phyloP scores from a whole-genome alignment of 2,797 vertebrate genomes.

The Capromys pilorides region DNA sequence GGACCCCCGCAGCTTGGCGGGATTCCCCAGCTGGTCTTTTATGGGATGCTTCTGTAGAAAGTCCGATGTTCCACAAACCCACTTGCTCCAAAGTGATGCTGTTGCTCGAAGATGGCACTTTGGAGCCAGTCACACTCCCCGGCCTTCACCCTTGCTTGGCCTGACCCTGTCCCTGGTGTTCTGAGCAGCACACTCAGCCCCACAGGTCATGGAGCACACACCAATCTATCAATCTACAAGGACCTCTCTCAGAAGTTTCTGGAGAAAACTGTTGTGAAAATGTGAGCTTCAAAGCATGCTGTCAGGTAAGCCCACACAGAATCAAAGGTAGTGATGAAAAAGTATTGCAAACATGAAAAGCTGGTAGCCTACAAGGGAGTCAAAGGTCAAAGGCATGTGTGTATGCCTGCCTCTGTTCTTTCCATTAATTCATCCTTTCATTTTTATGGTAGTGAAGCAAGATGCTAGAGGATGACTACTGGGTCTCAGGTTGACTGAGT shows the following conservation, averaged over 20 bases:
- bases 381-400: slow-evolving; percentile 35
- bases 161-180: neutral
- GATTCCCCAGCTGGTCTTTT: neutral
- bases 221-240: neutral
- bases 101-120: neutral
- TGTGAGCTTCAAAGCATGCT: neutral
- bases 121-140: neutral
- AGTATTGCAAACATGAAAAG: slow-evolving; percentile 11
- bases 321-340: neutral
- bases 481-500: slow-evolving; percentile 2
- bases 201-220: neutral
- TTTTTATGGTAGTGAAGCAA: slow-evolving; percentile 37
- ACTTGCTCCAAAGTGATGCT: slow-evolving; percentile 1
- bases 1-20: neutral
- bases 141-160: neutral
- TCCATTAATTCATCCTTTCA: slow-evolving; percentile 36
- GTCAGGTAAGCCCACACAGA: neutral
- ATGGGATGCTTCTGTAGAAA: neutral
- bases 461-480: neutral
- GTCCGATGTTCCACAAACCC: neutral
- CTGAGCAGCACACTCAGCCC: neutral
- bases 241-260: slow-evolving; percentile 55
- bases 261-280: slow-evolving; percentile 32
- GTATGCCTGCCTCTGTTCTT: slow-evolving; percentile 16
- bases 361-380: slow-evolving; percentile 30